Evolutionary conservation across 2,113 vertebrate genomes (phyloP), one percentile per base, ranked within the genome.

Genomic region (Sporophila hypoxantha): DNA sequence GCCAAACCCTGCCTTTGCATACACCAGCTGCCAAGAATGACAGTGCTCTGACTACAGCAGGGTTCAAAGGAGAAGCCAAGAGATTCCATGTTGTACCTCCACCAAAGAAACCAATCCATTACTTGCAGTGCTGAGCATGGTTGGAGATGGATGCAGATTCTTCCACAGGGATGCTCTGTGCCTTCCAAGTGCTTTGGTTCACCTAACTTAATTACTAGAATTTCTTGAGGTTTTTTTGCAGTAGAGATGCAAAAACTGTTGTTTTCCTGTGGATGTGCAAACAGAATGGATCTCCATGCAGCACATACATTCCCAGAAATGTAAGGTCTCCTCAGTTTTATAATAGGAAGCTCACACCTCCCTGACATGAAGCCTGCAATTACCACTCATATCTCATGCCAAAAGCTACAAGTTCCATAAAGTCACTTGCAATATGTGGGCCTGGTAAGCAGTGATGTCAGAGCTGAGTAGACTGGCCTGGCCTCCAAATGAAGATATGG

Each of bases 201-300:
- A 87, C 18, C 49, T 56, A 41, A 44, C 59, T 61, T 29, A 61
- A 26, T 29, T 10, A 68, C 10, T 34, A 57, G 50, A 41, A 13
- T 22, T 16, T 68, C 60, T 20, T 10, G n/a, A 68, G 62, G 19
- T 17, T 27, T n/a, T 44, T 34, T 25, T 55, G 7, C 17, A 17
- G 9, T 8, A 37, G 49, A 81, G n/a, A 67, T 47, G 39, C 25
- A 80, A 69, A 85, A 69, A 5, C 32, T 34, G 4, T n/a, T 73
- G 68, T 41, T 90, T 83, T 61, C 77, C 76, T 61, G 29, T 27
- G 42, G 62, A 71, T 81, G 47, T 25, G 49, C 39, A 81, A 74
- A 59, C 8, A 9, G 37, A 49, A 9, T 0, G 0, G 16, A 75
- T 32, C 39, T 71, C 71, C 49, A 34, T 2, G 5, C 0, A 1